Percentiles rank a stretch among this genome's conserved stretches.
Conservation (phyloP, 2,797 vertebrate genomes). For the Buceros bicornis region DNA sequence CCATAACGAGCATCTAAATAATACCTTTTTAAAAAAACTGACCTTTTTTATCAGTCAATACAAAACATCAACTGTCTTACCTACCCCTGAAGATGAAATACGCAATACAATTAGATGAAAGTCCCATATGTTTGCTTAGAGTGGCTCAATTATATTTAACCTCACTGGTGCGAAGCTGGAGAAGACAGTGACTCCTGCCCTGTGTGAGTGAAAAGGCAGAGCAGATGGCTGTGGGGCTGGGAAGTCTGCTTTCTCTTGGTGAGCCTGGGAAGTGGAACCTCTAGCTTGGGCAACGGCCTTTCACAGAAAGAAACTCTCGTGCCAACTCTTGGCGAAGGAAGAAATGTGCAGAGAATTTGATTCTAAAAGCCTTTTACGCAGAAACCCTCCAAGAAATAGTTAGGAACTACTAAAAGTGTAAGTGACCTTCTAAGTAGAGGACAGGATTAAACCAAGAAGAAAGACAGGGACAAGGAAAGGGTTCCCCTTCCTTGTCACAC, state of each 20-base stretch:
- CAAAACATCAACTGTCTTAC: neutral
- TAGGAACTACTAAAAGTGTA: neutral
- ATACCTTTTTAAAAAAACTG: neutral
- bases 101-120: accelerated
- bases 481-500: neutral
- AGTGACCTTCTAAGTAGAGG: neutral
- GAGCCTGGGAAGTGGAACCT: neutral
- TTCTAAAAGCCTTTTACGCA: neutral
- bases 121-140: neutral
- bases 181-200: neutral
- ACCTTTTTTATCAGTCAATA: neutral
- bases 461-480: accelerated
- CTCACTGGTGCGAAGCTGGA: neutral
- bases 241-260: neutral
- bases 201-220: accelerated
- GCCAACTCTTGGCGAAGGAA: neutral
- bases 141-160: neutral
- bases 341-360: neutral
- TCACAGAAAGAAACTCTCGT: neutral
- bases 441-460: neutral
- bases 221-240: too few relatives aligned
- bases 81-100: neutral
- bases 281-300: neutral
- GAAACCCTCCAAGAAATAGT: neutral
- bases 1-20: neutral